Conservation (phyloP, 2,797 vertebrate genomes). For the Meriones psammophilus region DNA sequence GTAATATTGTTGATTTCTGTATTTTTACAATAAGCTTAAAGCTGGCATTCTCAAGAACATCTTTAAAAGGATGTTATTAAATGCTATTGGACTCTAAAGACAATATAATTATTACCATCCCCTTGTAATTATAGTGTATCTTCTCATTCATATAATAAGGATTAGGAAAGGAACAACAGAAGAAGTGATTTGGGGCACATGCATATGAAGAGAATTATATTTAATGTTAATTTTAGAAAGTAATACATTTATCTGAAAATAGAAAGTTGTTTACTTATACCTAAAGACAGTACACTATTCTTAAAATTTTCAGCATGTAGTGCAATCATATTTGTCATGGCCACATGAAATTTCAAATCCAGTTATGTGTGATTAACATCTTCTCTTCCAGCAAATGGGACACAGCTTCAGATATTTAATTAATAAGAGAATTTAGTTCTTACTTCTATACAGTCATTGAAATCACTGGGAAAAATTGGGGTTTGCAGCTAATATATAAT, state of each 20-base stretch:
- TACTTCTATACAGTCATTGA: neutral
- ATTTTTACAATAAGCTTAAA: neutral
- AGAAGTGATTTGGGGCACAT: conserved; percentile 30
- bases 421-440: neutral
- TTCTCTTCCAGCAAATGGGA: neutral
- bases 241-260: neutral
- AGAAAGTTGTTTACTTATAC: neutral
- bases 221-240: conserved; percentile 27
- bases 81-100: conserved; percentile 9
- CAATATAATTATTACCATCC: neutral
- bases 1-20: neutral
- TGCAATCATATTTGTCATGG: neutral
- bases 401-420: conserved; percentile 12
- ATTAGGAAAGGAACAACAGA: conserved; percentile 16
- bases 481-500: neutral
- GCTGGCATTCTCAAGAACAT: neutral
- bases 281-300: neutral
- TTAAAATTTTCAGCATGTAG: neutral
- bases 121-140: conserved; percentile 26
- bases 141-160: neutral
- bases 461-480: neutral
- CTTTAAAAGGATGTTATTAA: conserved; percentile 22
- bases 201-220: conserved; percentile 19
- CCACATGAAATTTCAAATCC: neutral
- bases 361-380: neutral